Evolutionary conservation across 2,797 vertebrate genomes (phyloP), one percentile per base, ranked within the genome.

Genomic region (Helicolenus hilgendorfi): DNA sequence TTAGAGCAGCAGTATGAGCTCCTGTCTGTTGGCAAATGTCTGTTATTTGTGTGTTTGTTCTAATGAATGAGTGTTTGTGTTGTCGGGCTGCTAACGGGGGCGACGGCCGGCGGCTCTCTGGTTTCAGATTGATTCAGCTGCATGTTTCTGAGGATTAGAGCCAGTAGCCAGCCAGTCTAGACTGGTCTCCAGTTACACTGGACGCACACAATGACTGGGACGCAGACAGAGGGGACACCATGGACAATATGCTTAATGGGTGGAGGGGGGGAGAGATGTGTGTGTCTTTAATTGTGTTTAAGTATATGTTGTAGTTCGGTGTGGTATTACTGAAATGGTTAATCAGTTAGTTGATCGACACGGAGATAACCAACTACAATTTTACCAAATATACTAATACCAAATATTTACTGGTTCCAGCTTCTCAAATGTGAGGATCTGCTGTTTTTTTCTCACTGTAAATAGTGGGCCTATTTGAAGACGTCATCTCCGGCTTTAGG

Each of bases 131-230:
- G 98, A 98, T 98, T 99, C 97, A 97, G 97, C 97, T 97, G 97
- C 97, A 98, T 98, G 98, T 98, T 98, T 97, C 96, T 95, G 94
- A 94, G 98, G 98, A 99, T 99, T 99, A 99, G 96, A 94, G 95
- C 91, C 93, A 96, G 98, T 98, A 99, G 99, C 98, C 99, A 93
- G 97, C 97, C 97, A 98, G 98, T 99, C 99, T 99, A 99, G 99
- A 99, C 98, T 97, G 96, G 94, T 98, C 98, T 98, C 98, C 98
- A 95, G 98, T 99, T 98, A 97, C 98, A 97, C 96, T 96, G 97
- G 98, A 97, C 93, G 90, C 95, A 98, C 97, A 98, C 98, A 98
- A 98, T 98, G 97, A 97, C 95, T 95, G 94, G 78, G 94, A 96
- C 77, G 27, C 82, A 84, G 87, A 92, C 84, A 71, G 87, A 69